Percentiles rank a stretch among this genome's conserved stretches.
phyloP scores from a whole-genome alignment of 2,888 invertebrate genomes.

The Standfussiana lucernea region DNA sequence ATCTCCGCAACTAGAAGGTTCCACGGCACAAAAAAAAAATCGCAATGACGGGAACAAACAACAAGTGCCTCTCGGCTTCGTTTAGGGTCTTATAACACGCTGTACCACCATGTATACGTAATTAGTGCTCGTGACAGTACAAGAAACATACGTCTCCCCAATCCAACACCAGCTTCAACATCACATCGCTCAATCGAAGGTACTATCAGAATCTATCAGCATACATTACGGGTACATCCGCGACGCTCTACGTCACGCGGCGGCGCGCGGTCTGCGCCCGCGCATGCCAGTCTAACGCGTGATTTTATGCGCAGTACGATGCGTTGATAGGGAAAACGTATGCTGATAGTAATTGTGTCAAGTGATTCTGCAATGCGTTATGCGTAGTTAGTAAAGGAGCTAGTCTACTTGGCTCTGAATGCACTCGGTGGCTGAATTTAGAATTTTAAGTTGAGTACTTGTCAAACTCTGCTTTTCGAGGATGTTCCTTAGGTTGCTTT shows the following conservation, averaged over 20 bases:
- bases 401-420: background rate
- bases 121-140: too few relatives aligned
- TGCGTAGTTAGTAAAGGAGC: constrained; percentile 42
- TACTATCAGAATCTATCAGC: constrained; percentile 46
- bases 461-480: background rate
- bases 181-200: constrained; percentile 1
- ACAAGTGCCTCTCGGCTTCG: too few relatives aligned
- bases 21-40: too few relatives aligned
- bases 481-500: background rate
- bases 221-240: constrained; percentile 59
- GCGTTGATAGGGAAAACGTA: constrained; percentile 56
- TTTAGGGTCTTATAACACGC: too few relatives aligned
- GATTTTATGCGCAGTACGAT: constrained; percentile 56
- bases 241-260: constrained; percentile 43
- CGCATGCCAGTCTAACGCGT: constrained; percentile 52
- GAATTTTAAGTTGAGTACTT: background rate
- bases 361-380: constrained; percentile 46
- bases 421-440: background rate
- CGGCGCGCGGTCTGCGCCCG: constrained; percentile 56
- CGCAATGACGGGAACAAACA: too few relatives aligned
- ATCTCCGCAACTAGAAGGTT: too few relatives aligned
- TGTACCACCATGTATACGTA: too few relatives aligned
- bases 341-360: constrained; percentile 52
- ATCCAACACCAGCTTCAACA: background rate
- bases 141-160: background rate